Base-by-base conservation (phyloP, 1,140 invertebrate species). In the Drosophila mauritiana region DNA sequence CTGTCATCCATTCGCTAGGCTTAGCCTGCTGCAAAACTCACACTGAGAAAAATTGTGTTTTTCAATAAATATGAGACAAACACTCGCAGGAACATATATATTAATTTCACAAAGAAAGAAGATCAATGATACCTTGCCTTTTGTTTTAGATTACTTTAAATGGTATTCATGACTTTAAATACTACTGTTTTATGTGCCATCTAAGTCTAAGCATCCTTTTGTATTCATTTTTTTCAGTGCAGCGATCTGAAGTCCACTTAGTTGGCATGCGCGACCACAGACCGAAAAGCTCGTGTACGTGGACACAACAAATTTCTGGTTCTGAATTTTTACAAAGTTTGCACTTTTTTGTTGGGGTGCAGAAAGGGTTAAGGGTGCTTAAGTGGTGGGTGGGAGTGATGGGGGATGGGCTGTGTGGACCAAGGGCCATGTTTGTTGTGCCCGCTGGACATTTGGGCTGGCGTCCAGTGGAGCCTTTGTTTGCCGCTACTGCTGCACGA, bases 281-380 rank as follows among this genome's bases (percentile, higher is more conserved):
- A 86, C 65, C 70, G 65, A 86, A 86, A 79, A 68, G 64, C 64
- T 79, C 84, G 45, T 79, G 75, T 88, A 88, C 84, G 83, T 88
- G 83, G 73, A 88, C 83, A 80, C 68, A 79, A 88, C 76, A 89
- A 84, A 75, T 64, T 80, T 61, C 22, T 67, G 68, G 59, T 77
- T 83, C 43, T 73, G 84, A 89, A 89, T 89, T 89, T 89, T 89
- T 89, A 89, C 84, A 74, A 89, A 76, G 73, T 78, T 89, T 89
- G 84, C 84, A 89, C 56, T 89, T 89, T 61, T 70, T 69, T 34
- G 42, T 10, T 11, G 34, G 25, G 27, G 15, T 20, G 36, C 67
- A 15, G 11, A 67, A 49, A 64, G 53, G 62, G 43, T 48, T 76
- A 58, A 40, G 54, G 68, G 58, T 48, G 73, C 42, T 36, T 78